These are phyloP conservation scores for Stenoptilia bipunctidactyla DNA, from an alignment of 2,888 invertebrate genomes.

Conservation along the genomic window DNA sequence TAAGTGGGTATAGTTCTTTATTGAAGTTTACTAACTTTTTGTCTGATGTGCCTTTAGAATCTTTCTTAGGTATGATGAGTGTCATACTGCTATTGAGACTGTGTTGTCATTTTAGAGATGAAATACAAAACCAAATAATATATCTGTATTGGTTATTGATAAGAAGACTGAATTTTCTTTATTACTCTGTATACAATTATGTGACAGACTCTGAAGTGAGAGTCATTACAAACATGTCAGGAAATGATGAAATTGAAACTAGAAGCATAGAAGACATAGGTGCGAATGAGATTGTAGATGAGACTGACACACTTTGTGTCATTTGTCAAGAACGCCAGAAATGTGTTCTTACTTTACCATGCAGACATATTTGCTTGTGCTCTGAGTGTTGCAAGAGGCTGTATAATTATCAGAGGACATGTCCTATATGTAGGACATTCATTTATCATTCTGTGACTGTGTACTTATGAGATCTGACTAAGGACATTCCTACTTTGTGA, in stretches of 20 bases:
- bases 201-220: slow-evolving; percentile 48
- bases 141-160: slow-evolving; percentile 40
- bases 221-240: slow-evolving; percentile 40
- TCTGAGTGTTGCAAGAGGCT: slow-evolving; percentile 59
- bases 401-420: slow-evolving; percentile 59
- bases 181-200: slow-evolving; percentile 47
- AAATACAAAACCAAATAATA: slow-evolving; percentile 27
- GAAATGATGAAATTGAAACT: slow-evolving; percentile 28
- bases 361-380: slow-evolving; percentile 69
- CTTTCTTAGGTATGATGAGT: slow-evolving; percentile 49
- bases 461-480: slow-evolving; percentile 39
- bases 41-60: slow-evolving; percentile 59
- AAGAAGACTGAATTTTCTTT: slow-evolving; percentile 44
- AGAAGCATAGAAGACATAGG: slow-evolving; percentile 23
- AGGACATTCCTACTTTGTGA: slow-evolving; percentile 4
- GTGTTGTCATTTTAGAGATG: slow-evolving; percentile 40
- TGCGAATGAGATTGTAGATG: slow-evolving; percentile 24
- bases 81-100: slow-evolving; percentile 43
- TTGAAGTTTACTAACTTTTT: slow-evolving; percentile 51
- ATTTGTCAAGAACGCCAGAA: slow-evolving; percentile 69
- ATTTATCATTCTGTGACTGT: slow-evolving; percentile 69
- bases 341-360: slow-evolving; percentile 67
- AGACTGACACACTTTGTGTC: slow-evolving; percentile 56
- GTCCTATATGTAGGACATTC: slow-evolving; percentile 67
- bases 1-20: slow-evolving; percentile 41